Base-by-base conservation (phyloP, 2,113 vertebrate species). In the Neopipo cinnamomea region DNA sequence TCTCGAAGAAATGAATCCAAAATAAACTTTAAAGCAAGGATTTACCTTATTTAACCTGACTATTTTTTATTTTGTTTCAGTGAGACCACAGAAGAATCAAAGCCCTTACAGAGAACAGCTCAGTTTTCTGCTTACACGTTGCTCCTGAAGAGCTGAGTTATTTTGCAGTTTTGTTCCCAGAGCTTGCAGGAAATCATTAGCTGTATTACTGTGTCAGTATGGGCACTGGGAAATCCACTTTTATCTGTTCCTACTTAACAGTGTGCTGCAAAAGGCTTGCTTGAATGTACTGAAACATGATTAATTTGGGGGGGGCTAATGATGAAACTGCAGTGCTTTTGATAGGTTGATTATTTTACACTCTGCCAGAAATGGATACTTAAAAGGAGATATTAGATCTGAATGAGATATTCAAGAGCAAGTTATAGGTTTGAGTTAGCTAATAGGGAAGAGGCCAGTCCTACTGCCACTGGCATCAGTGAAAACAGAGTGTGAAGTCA, bases 81-180 rank as follows among this genome's bases (percentile, higher is more conserved):
- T 88, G 80, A 85, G 56, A 46, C 53, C 31, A 37, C 3, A 14
- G 81, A 67, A 92, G 84, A 94, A 89, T 88, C 89, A 55, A 62
- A 85, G 79, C 86, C 81, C 79, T 68, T 22, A 9, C 62, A 89
- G 71, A 67, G 23, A n/a, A 12, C 30, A 76, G 67, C 79, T 93
- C 78, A 73, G 71, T 91, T 92, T 86, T 96, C 74, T 97, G 91
- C 93, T 97, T 96, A 73, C 78, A 71, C 3, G 2, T 91, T 94
- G 86, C 52, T 94, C 79, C 77, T 81, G 89, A 97, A 70, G 67
- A 95, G 89, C 93, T 95, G 91, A 73, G 85, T 87, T 96, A 65
- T 93, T 97, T 90, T 92, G 89, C 77, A 73, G 59, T 88, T 92
- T 91, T 47, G 78, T 75, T 94, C 62, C 44, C 73, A 70, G 44